phyloP scores from a whole-genome alignment of 1,140 invertebrate genomes.

The Drosophila repletoides region DNA sequence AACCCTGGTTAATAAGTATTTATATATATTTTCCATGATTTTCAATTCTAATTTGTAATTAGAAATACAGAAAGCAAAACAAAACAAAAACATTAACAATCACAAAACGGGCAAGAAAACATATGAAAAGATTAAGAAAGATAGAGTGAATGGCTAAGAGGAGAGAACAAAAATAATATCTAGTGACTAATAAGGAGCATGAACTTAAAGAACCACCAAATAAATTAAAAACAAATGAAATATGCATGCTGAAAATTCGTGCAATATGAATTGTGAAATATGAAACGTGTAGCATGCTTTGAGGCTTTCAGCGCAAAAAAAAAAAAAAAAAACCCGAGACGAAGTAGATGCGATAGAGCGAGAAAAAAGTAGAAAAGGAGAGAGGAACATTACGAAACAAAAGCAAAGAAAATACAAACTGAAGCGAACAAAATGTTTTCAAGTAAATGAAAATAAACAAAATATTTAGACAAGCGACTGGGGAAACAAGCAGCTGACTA shows the following conservation, averaged over 20 bases:
- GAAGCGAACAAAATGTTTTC: constrained; percentile 29
- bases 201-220: constrained; percentile 1
- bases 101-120: too few species aligned
- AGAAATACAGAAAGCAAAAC: too few species aligned
- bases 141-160: neutral
- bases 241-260: constrained; percentile 24
- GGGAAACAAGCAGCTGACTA: constrained; percentile 28
- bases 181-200: constrained; percentile 9
- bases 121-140: neutral
- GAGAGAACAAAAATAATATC: neutral
- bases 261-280: constrained; percentile 23
- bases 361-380: neutral
- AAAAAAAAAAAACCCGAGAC: neutral
- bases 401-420: constrained; percentile 37
- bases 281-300: constrained; percentile 15
- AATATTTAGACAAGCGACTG: constrained; percentile 39
- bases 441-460: constrained; percentile 49
- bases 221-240: constrained; percentile 51
- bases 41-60: too few species aligned
- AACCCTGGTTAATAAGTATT: too few species aligned
- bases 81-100: too few species aligned
- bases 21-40: too few species aligned
- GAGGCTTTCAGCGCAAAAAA: constrained; percentile 3
- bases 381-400: neutral
- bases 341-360: neutral